Base-by-base conservation (phyloP, 2,113 vertebrate species). In the Notiomystis cincta region DNA sequence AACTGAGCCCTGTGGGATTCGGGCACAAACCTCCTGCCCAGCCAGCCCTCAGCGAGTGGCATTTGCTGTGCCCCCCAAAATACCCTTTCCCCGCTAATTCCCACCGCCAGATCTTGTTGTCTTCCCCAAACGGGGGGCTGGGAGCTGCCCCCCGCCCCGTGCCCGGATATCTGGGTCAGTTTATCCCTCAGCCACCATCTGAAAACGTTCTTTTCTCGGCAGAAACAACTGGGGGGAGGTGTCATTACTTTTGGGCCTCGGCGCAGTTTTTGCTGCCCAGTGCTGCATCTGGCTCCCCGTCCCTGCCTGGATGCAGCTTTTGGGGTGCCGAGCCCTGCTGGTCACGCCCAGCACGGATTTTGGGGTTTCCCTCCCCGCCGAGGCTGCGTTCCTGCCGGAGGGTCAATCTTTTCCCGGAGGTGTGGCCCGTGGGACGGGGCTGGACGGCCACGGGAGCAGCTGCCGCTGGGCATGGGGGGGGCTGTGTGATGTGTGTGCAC, bases 61-160 rank as follows among this genome's bases (percentile, higher is more conserved):
- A 7, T 47, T 64, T 51, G 7, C 53, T 19, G 5, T 12, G 5
- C 11, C 24, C 35, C 7, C 4, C 13, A 6, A 40, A 40, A 62
- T 0, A 1, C 2, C 18, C 7, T 25, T 31, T 38, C 3, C 4
- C 27, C 24, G 21, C 27, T 47, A 4, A n/a, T 58, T 58, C 48
- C 57, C 13, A 3, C 9, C 6, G 21, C 33, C 3, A 1, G 28
- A 66, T 10, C 61, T 33, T 2, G 0, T 1, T 0, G 3, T 15
- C 9, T 30, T 20, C n/a, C 62, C 62, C 16, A 38, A 8, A 4
- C 0, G 1, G n/a, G 61, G 61, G 37, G 11, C n/a, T 38, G 48
- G 58, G 57, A 9, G 10, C 38, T 45, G 66, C 27, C 44, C 42
- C 60, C 58, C 4, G 1, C 24, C 48, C 71, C 11, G 1, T 35